Conservation (phyloP, 1,140 invertebrate species). For the Aporrectodea caliginosa region DNA sequence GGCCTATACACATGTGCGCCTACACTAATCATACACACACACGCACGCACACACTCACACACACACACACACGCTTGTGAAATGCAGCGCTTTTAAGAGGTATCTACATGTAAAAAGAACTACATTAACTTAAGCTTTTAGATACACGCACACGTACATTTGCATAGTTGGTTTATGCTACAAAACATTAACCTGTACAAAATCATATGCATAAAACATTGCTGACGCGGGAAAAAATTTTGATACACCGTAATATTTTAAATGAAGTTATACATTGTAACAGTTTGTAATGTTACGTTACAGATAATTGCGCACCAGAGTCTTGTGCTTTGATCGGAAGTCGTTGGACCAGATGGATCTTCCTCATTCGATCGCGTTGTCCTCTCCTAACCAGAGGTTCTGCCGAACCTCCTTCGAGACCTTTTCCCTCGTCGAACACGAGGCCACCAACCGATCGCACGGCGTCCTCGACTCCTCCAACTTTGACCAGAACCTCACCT, state of each 20-base stretch:
- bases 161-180: not conserved
- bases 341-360: not conserved
- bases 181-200: not conserved
- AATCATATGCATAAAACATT: not conserved
- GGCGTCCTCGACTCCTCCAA: not conserved
- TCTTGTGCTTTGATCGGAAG: not conserved
- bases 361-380: too few relatives aligned
- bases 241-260: not conserved
- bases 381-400: not conserved
- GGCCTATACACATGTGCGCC: not conserved
- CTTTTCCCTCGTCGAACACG: not conserved
- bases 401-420: not conserved
- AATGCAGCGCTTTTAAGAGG: too few relatives aligned
- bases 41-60: too few relatives aligned
- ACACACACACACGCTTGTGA: too few relatives aligned
- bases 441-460: not conserved
- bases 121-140: not conserved
- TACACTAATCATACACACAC: not conserved
- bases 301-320: too few relatives aligned
- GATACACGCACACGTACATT: not conserved
- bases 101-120: not conserved
- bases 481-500: not conserved
- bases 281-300: not conserved
- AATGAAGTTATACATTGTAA: not conserved
- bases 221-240: not conserved